Percentiles rank a stretch among this genome's conserved stretches.
phyloP scores from a whole-genome alignment of 92 coral and sea anemone species.

The Phenganax subtilis region DNA sequence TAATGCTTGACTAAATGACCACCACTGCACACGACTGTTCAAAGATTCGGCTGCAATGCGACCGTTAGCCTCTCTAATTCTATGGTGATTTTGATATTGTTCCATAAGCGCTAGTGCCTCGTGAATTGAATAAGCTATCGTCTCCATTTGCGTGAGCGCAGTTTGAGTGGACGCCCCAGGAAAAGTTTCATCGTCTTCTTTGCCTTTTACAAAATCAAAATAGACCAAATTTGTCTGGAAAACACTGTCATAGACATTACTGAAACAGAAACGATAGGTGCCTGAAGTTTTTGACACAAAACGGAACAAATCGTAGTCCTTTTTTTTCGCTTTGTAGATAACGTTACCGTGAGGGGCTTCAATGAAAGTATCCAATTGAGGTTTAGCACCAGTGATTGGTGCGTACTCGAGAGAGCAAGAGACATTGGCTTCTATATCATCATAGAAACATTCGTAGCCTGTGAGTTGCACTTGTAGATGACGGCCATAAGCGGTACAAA shows the following conservation, averaged over 20 bases:
- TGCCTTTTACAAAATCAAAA: conserved; percentile 84
- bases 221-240: conserved; percentile 91
- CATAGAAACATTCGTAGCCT: conserved; percentile 94
- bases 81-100: conserved; percentile 86
- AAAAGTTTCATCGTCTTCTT: conserved; percentile 49
- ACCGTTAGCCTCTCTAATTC: conserved; percentile 91
- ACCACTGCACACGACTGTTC: conserved; percentile 75
- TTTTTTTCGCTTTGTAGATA: conserved; percentile 74
- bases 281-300: conserved; percentile 65
- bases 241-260: conserved; percentile 87
- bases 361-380: conserved; percentile 72
- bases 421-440: conserved; percentile 71
- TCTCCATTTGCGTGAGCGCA: conserved; percentile 86
- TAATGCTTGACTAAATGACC: conserved; percentile 87
- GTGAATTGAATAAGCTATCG: conserved; percentile 66
- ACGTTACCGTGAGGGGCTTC: conserved; percentile 72
- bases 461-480: conserved; percentile 90
- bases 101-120: conserved; percentile 78
- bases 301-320: conserved; percentile 87
- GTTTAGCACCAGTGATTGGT: conserved; percentile 91
- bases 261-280: conserved; percentile 84
- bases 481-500: conserved; percentile 49
- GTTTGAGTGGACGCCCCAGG: conserved; percentile 49
- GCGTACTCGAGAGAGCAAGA: conserved; percentile 92
- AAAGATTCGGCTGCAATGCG: conserved; percentile 83